These are phyloP conservation scores for Tiaroga cobitis DNA, from an alignment of 2,797 vertebrate genomes.

Conservation along the genomic window DNA sequence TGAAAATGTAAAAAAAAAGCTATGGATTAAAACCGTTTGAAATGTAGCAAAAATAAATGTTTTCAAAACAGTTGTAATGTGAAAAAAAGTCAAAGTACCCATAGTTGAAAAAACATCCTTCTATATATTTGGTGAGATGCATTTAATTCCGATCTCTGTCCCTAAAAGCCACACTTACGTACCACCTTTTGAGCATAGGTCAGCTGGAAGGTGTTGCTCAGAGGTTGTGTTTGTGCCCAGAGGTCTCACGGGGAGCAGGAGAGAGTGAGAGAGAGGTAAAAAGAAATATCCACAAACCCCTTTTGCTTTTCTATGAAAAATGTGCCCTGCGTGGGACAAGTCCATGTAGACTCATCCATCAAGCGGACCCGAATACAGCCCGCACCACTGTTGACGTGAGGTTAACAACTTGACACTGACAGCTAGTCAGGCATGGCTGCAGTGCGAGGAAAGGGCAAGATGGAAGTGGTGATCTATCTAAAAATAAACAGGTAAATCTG, in stretches of 20 bases:
- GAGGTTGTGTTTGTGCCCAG: conserved; percentile 49
- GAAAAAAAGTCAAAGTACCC: background rate
- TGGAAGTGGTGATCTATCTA: conserved; percentile 69
- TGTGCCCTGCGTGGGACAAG: conserved; percentile 80
- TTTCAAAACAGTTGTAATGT: background rate
- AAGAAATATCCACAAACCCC: conserved; percentile 49
- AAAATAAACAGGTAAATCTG: conserved; percentile 54
- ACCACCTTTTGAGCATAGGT: conserved; percentile 8
- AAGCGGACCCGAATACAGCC: conserved; percentile 76
- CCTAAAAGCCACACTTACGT: background rate
- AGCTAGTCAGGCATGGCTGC: conserved; percentile 71
- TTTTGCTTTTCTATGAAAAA: conserved; percentile 80
- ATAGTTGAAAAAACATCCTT: background rate
- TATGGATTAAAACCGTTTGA: background rate
- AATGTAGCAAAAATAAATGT: background rate
- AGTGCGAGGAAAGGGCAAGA: conserved; percentile 63
- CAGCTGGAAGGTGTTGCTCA: conserved; percentile 28
- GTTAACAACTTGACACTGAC: conserved; percentile 88
- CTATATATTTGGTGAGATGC: background rate
- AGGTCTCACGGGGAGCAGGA: conserved; percentile 66
- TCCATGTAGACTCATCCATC: conserved; percentile 86
- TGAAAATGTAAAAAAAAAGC: background rate
- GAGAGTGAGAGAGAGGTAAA: conserved; percentile 57
- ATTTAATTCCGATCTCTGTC: background rate
- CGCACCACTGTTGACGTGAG: conserved; percentile 80